Evolutionary conservation across 92 coral and sea anemone species (phyloP).

Genomic region (Epizoanthus rinbou): DNA sequence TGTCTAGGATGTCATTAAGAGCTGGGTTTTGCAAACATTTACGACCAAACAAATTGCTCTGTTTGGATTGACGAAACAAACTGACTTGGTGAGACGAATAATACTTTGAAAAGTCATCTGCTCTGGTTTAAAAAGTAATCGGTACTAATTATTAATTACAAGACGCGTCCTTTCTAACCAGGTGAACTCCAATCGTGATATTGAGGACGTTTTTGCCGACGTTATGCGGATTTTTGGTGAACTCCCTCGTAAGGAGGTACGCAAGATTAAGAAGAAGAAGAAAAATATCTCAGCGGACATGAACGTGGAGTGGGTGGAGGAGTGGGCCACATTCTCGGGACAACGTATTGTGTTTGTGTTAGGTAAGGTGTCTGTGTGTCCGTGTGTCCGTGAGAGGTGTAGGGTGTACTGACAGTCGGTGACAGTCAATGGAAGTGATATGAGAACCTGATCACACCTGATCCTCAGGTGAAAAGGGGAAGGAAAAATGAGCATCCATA

Average conservation of each 20-base stretch:
- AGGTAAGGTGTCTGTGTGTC: constrained; percentile 53
- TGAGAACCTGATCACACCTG: too few relatives aligned
- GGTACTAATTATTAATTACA: background rate
- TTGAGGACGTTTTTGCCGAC: constrained; percentile 77
- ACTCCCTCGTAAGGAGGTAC: constrained; percentile 73
- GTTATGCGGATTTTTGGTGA: constrained; percentile 77
- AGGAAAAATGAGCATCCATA: too few relatives aligned
- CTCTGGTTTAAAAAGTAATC: too few relatives aligned
- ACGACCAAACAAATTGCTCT: too few relatives aligned
- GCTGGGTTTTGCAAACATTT: too few relatives aligned
- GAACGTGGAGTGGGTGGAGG: constrained; percentile 62
- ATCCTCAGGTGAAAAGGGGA: too few relatives aligned
- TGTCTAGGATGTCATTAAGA: too few relatives aligned
- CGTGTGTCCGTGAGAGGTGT: background rate
- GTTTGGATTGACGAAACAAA: too few relatives aligned
- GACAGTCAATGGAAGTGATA: too few relatives aligned
- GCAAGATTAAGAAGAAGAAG: constrained; percentile 67
- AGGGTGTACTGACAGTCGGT: too few relatives aligned
- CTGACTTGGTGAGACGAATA: too few relatives aligned
- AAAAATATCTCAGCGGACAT: constrained; percentile 45
- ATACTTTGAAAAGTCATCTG: too few relatives aligned
- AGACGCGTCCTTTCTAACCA: constrained; percentile 11
- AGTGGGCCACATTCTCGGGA: constrained; percentile 81
- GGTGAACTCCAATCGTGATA: constrained; percentile 87
- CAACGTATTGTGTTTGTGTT: constrained; percentile 90